Evolutionary conservation across 2,888 invertebrate species (phyloP), one percentile per base, ranked within the genome.

Genomic region (Melieria omissa): DNA sequence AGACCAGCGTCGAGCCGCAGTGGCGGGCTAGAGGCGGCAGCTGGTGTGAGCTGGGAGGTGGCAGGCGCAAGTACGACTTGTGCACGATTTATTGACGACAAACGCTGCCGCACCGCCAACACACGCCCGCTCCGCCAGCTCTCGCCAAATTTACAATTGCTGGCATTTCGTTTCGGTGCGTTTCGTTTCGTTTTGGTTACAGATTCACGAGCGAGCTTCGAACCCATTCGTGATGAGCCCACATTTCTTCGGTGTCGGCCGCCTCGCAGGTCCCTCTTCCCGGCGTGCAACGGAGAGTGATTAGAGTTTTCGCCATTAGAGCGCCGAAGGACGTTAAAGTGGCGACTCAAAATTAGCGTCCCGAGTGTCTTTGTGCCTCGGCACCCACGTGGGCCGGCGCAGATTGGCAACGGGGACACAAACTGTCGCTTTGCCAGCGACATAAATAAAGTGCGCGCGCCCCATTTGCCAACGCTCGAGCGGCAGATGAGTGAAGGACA

Each of bases 61-160:
- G 49, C 45, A 52, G 67, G 47, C 8, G 41, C 58, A 16, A 49
- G 67, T 52, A 67, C 78, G 78, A 81, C 77, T 80, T 79, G 77
- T 79, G 74, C 78, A 85, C 84, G 86, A 87, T 87, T 86, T 87
- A 87, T 86, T 86, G 86, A 86, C 86, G 85, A 86, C 86, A 85
- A 63, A 54, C 49, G 70, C 68, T 72, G 67, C 66, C 58, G 61
- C 55, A 69, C 6, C 52, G 4, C 29, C 29, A 29, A 2, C 29
- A 2, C 29, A 29, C 29, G 57, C 60, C 41, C 6, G 12, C 49
- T 1, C 44, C 5, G 4, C 46, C 45, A 14, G 14, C 3, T 9
- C 49, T 47, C 12, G 7, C 46, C 4, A 63, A 63, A 12, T 62
- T 69, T 54, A 62, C 68, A 69, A 62, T 62, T 68, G 68, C 60